Base-by-base conservation (phyloP, 2,888 invertebrate genomes). In the Ligdia adustata region DNA sequence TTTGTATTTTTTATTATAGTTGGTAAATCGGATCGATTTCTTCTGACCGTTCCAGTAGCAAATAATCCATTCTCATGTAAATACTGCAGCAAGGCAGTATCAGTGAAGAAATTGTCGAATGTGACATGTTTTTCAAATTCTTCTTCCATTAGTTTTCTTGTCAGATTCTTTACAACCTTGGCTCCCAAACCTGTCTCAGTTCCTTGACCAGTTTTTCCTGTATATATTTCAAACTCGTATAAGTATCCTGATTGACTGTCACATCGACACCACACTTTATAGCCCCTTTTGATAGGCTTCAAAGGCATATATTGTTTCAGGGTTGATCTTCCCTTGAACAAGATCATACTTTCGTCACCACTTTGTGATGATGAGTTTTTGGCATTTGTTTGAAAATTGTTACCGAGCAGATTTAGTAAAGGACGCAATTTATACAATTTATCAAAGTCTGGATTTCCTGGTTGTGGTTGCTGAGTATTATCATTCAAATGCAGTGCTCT, bases 221-320 rank as follows among this genome's bases (percentile, higher is more conserved):
- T 59, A 33, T 60, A 61, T 9, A 58, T 46, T 32, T 56, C 31
- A 33, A 51, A 55, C 9, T 58, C 20, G 31, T 51, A 61, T 4
- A 60, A 44, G 40, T 64, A 64, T 7, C 56, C 55, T 16, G 62
- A 57, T 5, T 12, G 26, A 18, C 52, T 53, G 14, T 61, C 56
- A 39, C 45, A 46, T 2, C 57, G 11, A 24, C 45, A 48, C 60
- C 64, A 60, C 6, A 57, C 43, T 49, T 62, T 62, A 20, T 49
- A 62, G 18, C 58, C 58, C 26, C 58, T 39, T 52, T 62, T 62
- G 34, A 62, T 52, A 1, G 57, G 58, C 18, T 64, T 64, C 9
- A 50, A 14, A 0, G 57, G 61, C 57, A 60, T 54, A 27, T 58
- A 58, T 18, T 59, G 59, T 24, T 50, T 64, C 29, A 57, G 29